Percentiles rank a stretch among this genome's conserved stretches.
phyloP scores from a whole-genome alignment of 2,113 vertebrate species.

The Percina caprodes region DNA sequence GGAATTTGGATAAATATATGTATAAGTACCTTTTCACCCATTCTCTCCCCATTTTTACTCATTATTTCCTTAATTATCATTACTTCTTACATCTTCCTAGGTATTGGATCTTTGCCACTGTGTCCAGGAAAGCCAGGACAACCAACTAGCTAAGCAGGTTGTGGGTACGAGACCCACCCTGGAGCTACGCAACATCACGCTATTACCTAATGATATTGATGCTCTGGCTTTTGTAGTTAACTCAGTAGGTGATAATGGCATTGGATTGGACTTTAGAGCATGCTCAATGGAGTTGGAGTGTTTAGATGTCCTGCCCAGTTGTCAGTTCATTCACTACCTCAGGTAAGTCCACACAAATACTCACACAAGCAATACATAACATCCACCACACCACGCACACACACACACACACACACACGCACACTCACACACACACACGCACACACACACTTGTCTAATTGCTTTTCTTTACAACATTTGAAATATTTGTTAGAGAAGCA shows the following conservation, averaged over 20 bases:
- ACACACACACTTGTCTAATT: neutral
- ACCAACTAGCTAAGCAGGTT: constrained; percentile 72
- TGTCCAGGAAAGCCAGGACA: constrained; percentile 87
- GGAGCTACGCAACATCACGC: constrained; percentile 88
- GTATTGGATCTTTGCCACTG: constrained; percentile 89
- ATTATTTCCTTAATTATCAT: neutral
- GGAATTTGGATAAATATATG: neutral
- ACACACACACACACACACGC: neutral
- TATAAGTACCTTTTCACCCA: neutral
- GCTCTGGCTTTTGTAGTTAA: constrained; percentile 86
- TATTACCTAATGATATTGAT: constrained; percentile 85
- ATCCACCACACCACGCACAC: neutral
- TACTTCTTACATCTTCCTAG: constrained; percentile 16
- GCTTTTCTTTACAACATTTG: neutral
- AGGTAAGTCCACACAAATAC: constrained; percentile 80
- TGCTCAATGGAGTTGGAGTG: constrained; percentile 88
- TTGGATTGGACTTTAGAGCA: constrained; percentile 87
- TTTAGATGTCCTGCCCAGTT: constrained; percentile 84
- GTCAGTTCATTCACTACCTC: constrained; percentile 84
- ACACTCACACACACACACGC: neutral
- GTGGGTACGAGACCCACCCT: constrained; percentile 80
- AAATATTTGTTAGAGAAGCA: neutral
- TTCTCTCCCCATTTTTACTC: neutral
- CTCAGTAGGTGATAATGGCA: constrained; percentile 59
- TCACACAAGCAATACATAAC: neutral